Percentiles rank a stretch among this genome's conserved stretches.
These are phyloP conservation scores for Melanotus villosus DNA, from an alignment of 2,888 invertebrate genomes.

Conservation along the genomic window DNA sequence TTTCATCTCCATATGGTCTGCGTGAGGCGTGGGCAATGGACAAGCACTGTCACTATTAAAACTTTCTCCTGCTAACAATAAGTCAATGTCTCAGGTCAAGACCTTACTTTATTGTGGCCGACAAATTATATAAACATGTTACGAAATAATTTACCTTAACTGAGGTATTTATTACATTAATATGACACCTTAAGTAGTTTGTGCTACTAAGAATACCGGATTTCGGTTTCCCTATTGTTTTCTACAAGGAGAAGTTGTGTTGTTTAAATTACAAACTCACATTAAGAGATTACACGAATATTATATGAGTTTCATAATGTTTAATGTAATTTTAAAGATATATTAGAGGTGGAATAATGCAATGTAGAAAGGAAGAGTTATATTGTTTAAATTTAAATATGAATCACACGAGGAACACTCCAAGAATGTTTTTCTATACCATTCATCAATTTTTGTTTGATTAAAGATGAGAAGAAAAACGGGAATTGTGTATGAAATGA, in stretches of 20 bases:
- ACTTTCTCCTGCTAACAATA: constrained; percentile 14
- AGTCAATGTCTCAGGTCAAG: constrained; percentile 21
- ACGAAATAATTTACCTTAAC: not conserved
- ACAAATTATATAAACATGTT: constrained; percentile 14
- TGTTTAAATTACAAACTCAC: no score
- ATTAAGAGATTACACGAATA: no score
- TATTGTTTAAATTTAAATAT: no score
- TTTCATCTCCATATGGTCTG: not conserved
- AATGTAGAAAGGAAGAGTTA: no score
- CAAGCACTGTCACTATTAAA: constrained; percentile 14
- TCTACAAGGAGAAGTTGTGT: not conserved
- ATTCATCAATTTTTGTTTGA: no score
- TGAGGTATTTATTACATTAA: not conserved
- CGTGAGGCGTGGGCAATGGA: constrained; percentile 8
- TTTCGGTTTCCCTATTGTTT: not conserved
- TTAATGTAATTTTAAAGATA: no score
- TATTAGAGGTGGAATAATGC: no score
- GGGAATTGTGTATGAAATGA: no score
- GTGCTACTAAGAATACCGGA: constrained; percentile 1
- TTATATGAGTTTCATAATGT: no score
- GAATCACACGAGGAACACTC: no score
- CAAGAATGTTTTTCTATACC: no score
- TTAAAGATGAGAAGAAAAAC: no score
- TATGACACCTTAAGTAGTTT: not conserved
- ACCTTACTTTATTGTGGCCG: not conserved